Evolutionary conservation across 64 coral and sea anemone species (phyloP), one percentile per base, ranked within the genome.

Genomic region (Porites lutea): DNA sequence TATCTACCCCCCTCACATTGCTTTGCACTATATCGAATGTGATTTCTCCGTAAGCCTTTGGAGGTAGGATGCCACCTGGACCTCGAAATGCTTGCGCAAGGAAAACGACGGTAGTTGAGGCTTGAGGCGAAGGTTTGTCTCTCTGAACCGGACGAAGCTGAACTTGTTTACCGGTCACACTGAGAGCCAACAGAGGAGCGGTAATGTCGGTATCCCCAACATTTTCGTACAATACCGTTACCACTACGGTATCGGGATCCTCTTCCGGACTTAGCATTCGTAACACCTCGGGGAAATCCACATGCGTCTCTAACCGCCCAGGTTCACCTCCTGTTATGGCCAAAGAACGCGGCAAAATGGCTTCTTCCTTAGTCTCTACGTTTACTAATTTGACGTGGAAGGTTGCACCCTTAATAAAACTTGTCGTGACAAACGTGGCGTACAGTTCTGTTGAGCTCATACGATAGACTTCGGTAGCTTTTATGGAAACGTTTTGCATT

Each of bases 181-280:
- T 77, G 6, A 93, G 59, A 48, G 92, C 44, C 37, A 92, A 86
- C 13, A 87, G 7, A 15, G 95, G 90, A 43, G 70, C 61, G 22
- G 88, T 13, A 70, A 96, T 73, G 43, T 96, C 95, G 22, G 90
- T 93, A 64, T 96, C 88, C 5, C 95, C 95, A 51, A 83, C 87
- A 77, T 96, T 96, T 72, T 96, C 90, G 66, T 96, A 96, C 15
- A 72, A 81, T 15, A 96, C 60, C 59, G 87, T 93, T 59, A 96
- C 69, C 43, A 92, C 13, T 21, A 79, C 95, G 9, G 90, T 45
- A 15, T 75, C 79, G 23, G 13, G 65, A n/a, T 37, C 27, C 27
- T 37, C 27, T 37, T 37, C 27, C 27, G 27, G 27, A 37, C 27
- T 37, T 37, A 37, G 27, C 51, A 84, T 58, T 20, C 79, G 55